Conservation (phyloP, 2,113 vertebrate genomes). For the Muntiacus muntjak region DNA sequence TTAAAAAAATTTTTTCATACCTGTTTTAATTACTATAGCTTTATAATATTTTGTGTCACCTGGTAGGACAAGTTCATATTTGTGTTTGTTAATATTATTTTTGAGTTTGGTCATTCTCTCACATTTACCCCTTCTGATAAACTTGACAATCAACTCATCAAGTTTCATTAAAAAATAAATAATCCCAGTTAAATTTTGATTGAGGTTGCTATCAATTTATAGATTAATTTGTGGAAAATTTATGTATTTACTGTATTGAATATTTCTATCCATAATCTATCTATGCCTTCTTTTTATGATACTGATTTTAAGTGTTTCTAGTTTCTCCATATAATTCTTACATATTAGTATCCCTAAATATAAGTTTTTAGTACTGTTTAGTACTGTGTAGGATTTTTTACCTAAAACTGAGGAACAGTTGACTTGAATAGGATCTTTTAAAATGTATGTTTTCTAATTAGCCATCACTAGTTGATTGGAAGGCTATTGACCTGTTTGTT, state of each 20-base stretch:
- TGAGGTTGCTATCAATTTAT: not conserved
- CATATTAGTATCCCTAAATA: not conserved
- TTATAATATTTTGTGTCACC: not conserved
- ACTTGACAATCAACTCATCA: not conserved
- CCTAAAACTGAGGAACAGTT: not conserved
- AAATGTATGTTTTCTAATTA: not conserved
- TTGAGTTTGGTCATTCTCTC: not conserved
- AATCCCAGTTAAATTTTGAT: conserved; percentile 1
- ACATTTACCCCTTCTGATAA: not conserved
- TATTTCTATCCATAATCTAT: not conserved
- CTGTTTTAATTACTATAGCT: not conserved
- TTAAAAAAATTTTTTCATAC: not conserved
- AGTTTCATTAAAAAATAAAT: not conserved
- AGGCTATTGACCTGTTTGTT: not conserved
- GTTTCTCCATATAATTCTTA: not conserved
- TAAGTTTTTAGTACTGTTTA: not conserved
- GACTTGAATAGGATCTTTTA: not conserved
- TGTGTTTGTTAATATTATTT: not conserved
- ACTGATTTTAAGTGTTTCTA: not conserved
- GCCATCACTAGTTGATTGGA: not conserved
- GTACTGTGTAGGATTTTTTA: not conserved
- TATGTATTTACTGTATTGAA: not conserved
- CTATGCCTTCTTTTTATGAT: not conserved
- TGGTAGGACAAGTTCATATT: not conserved
- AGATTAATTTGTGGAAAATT: not conserved